Evolutionary conservation across 2,888 invertebrate species (phyloP), one percentile per base, ranked within the genome.

Genomic region (Phoronis australis): DNA sequence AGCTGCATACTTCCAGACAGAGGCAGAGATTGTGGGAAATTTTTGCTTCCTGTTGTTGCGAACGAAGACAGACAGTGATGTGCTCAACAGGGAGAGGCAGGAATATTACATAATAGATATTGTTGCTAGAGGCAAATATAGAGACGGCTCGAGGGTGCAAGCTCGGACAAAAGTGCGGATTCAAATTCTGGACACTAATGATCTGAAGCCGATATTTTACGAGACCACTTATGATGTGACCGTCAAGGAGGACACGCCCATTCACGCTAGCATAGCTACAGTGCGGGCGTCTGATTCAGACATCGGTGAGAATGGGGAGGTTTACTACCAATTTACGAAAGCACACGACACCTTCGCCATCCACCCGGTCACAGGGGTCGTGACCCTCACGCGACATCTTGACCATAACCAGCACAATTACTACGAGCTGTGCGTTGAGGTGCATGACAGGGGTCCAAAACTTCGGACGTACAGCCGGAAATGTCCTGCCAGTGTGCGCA

Each of bases 211-310:
- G 37, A 81, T 96, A 27, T 97, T 97, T 80, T 90, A 89, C 74
- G 89, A 90, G 23, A 87, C 86, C 43, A 87, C 87, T 60, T 96
- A 96, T 78, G 87, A 87, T 68, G 86, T 85, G 42, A 84, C 84
- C n/a, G 86, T 96, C 38, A 84, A 86, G 22, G 95, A 95, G 77
- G 93, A 95, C 75, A 85, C 87, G 51, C 86, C 90, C 12, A 79
- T 91, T 50, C 90, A 94, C 77, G 83, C 85, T 48, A 89, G 87
- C 73, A 83, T 94, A 51, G 78, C 87, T 35, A 68, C 69, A 54
- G 79, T 82, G 12, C 76, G 85, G 31, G 97, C 96, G 0, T 93
- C 92, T 69, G 97, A 99, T 79, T 95, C 97, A 3, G 97, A 99
- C 77, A 81, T 90, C 31, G 97, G 96, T 2, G 82, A 91, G 64